phyloP scores from a whole-genome alignment of 2,888 invertebrate species.

The Dusona sp. region DNA sequence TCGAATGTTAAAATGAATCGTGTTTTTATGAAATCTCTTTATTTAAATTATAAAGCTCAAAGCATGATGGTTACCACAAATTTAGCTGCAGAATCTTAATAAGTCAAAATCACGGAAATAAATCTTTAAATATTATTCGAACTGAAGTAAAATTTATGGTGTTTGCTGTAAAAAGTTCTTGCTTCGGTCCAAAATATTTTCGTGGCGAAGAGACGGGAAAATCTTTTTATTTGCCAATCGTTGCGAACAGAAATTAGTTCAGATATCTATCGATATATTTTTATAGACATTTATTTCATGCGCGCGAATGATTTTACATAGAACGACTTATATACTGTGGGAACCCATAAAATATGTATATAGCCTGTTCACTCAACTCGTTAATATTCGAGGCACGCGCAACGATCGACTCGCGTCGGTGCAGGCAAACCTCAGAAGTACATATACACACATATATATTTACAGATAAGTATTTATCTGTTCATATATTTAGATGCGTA shows the following conservation, averaged over 20 bases:
- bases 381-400: slow-evolving; percentile 55
- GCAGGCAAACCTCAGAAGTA: slow-evolving; percentile 21
- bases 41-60: no score
- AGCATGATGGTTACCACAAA: not conserved
- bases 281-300: not conserved
- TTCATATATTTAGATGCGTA: not conserved
- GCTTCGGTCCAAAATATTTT: not conserved
- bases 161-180: not conserved
- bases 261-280: not conserved
- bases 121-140: not conserved
- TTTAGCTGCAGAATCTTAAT: not conserved
- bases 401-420: slow-evolving; percentile 33
- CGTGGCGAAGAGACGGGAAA: not conserved
- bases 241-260: not conserved
- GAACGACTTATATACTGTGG: not conserved
- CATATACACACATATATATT: not conserved
- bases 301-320: not conserved
- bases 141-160: not conserved
- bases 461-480: not conserved
- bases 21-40: no score
- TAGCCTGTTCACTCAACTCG: slow-evolving; percentile 20
- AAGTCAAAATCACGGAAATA: not conserved
- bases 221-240: not conserved
- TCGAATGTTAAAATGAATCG: no score
- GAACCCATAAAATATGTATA: not conserved